Conservation (phyloP, 2,113 vertebrate species). For the Tamias sibiricus region DNA sequence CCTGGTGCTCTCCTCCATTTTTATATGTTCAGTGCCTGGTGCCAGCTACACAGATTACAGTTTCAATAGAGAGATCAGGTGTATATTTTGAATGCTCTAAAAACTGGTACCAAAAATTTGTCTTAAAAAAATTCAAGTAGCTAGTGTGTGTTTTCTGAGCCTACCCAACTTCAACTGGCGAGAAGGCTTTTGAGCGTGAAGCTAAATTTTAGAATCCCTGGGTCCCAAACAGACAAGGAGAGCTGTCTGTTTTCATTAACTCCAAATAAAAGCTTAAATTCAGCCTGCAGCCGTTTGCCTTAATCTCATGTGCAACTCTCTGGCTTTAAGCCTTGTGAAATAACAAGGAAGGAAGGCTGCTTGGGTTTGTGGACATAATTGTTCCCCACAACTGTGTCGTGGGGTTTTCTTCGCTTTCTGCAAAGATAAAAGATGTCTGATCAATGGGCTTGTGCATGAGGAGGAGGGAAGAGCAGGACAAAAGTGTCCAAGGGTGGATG, state of each 20-base stretch:
- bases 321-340: conserved; percentile 11
- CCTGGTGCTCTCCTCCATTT: neutral
- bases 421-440: conserved; percentile 15
- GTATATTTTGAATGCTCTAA: neutral
- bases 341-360: neutral
- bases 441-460: neutral
- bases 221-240: conserved; percentile 14
- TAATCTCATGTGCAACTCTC: neutral
- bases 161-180: neutral
- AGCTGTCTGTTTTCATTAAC: conserved; percentile 73
- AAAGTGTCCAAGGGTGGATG: neutral
- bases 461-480: neutral
- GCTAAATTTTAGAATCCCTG: conserved; percentile 8
- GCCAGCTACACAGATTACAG: neutral
- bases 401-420: conserved; percentile 52
- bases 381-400: neutral
- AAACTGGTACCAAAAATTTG: neutral
- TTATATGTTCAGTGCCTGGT: neutral
- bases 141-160: neutral
- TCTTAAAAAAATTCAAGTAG: neutral
- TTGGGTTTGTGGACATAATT: conserved; percentile 38
- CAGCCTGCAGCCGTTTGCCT: conserved; percentile 44
- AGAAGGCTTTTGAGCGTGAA: neutral
- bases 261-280: conserved; percentile 61
- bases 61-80: neutral